These are phyloP conservation scores for Probaryconus sp. DNA, from an alignment of 1,140 invertebrate species.

Conservation along the genomic window DNA sequence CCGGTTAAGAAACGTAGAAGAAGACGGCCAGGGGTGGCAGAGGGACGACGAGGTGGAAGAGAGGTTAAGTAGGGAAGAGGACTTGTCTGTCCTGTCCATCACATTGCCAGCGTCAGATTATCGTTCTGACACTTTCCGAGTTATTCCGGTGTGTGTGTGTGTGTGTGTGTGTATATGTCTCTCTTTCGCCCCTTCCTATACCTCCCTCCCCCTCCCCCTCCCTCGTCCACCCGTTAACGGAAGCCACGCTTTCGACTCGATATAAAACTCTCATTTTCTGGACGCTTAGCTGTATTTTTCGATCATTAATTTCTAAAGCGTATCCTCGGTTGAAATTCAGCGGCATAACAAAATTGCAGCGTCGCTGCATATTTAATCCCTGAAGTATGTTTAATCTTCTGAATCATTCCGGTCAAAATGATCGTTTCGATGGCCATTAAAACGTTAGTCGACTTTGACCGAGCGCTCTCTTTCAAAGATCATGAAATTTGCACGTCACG, in stretches of 20 bases:
- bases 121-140: slow-evolving; percentile 79
- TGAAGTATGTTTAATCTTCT: no score
- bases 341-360: no score
- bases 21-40: slow-evolving; percentile 58
- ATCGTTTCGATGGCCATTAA: slow-evolving; percentile 41
- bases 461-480: slow-evolving; percentile 5
- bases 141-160: slow-evolving; percentile 73
- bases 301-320: no score
- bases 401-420: no score
- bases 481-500: slow-evolving; percentile 52
- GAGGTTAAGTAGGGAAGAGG: slow-evolving; percentile 68
- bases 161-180: slow-evolving; percentile 14
- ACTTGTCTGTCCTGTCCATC: slow-evolving; percentile 78
- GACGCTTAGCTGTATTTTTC: slow-evolving; percentile 54
- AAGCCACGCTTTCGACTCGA: slow-evolving; percentile 39
- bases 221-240: slow-evolving; percentile 8
- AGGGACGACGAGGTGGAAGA: slow-evolving; percentile 60
- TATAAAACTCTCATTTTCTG: slow-evolving; percentile 59
- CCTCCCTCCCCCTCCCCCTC: slow-evolving; percentile 13
- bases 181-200: slow-evolving; percentile 8
- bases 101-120: slow-evolving; percentile 78
- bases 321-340: no score
- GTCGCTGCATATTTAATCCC: no score
- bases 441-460: slow-evolving; percentile 28
- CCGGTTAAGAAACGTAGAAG: slow-evolving; percentile 61